Percentiles rank a stretch among this genome's conserved stretches.
Conservation (phyloP, 2,888 invertebrate species). For the Petrolisthes manimaculis region DNA sequence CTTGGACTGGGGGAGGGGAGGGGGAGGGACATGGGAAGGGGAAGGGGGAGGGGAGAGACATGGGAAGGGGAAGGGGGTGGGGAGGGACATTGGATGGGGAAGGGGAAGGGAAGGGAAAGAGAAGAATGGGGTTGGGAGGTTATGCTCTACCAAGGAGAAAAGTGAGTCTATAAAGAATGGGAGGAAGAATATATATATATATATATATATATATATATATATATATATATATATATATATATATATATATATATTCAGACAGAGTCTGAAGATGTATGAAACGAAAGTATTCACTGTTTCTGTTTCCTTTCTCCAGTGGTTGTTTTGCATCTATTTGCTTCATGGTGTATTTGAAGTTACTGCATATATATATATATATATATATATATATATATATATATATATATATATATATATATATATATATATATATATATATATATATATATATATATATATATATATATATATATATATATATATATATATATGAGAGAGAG, state of each 20-base stretch:
- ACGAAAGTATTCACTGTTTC: neutral
- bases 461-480: neutral
- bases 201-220: slow-evolving; percentile 18
- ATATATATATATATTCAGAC: too few species aligned
- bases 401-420: slow-evolving; percentile 1
- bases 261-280: neutral
- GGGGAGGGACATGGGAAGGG: slow-evolving; percentile 4
- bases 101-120: too few species aligned
- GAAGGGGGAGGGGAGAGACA: neutral
- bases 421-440: slow-evolving; percentile 1
- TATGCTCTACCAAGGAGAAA: too few species aligned
- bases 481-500: neutral
- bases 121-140: too few species aligned
- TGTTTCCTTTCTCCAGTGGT: too few species aligned
- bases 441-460: slow-evolving; percentile 1
- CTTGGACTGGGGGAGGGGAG: slow-evolving; percentile 4
- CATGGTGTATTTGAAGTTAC: too few species aligned
- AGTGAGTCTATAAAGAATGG: too few species aligned
- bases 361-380: neutral
- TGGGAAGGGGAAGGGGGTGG: neutral
- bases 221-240: slow-evolving; percentile 6
- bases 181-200: slow-evolving; percentile 15
- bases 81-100: too few species aligned
- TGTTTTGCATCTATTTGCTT: too few species aligned
- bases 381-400: slow-evolving; percentile 22